Percentiles rank a stretch among this genome's conserved stretches.
phyloP scores from a whole-genome alignment of 2,113 vertebrate species.

The Hipposideros armiger region DNA sequence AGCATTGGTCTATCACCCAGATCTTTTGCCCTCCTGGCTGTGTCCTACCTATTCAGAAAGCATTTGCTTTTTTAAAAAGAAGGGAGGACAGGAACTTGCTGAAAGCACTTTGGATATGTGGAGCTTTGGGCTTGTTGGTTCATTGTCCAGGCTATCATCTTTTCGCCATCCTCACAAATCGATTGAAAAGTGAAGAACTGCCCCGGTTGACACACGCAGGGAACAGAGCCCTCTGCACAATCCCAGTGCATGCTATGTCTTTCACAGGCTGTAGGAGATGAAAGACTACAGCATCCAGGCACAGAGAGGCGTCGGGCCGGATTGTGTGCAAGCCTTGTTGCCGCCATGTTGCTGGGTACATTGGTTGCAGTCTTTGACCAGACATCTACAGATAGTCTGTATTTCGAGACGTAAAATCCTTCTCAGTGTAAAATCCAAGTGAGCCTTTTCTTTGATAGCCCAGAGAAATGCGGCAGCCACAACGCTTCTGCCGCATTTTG shows the following conservation, averaged over 20 bases:
- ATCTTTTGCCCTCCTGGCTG: not conserved
- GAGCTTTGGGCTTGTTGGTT: not conserved
- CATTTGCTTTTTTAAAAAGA: constrained; percentile 42
- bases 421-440: not conserved
- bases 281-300: not conserved
- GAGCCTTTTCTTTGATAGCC: not conserved
- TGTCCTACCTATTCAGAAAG: constrained; percentile 32
- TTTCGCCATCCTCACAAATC: not conserved
- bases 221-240: not conserved
- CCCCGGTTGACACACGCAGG: not conserved
- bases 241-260: not conserved
- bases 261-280: not conserved
- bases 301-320: accelerated
- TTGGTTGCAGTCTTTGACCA: not conserved
- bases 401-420: not conserved
- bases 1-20: not conserved
- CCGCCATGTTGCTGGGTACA: accelerated
- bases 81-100: not conserved
- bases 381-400: not conserved
- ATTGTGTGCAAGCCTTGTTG: too few relatives aligned
- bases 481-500: not conserved
- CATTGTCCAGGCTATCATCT: not conserved
- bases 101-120: not conserved
- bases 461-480: not conserved
- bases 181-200: not conserved